Evolutionary conservation across 2,797 vertebrate species (phyloP).

Genomic region (Acrossocheilus wenchowensis): DNA sequence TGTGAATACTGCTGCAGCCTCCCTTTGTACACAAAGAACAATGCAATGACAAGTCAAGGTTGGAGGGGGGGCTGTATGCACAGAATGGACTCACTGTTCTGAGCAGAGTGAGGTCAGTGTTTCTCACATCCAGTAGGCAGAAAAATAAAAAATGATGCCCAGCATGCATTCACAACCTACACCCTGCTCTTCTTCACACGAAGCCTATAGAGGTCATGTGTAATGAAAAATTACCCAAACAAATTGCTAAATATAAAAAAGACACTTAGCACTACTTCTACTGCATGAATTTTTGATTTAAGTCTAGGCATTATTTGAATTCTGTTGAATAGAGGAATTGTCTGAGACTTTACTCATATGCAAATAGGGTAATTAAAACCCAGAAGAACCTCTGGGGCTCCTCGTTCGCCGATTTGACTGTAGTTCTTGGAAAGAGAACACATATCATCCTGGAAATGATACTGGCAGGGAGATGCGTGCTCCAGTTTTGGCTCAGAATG

Average conservation of each 20-base stretch:
- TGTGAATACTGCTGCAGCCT: background rate
- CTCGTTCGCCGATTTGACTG: constrained; percentile 1
- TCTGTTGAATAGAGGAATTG: background rate
- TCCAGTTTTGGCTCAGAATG: constrained; percentile 42
- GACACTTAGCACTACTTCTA: background rate
- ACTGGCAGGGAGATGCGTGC: constrained; percentile 7
- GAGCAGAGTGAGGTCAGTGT: constrained; percentile 48
- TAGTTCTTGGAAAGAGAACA: constrained; percentile 53
- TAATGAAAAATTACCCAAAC: background rate
- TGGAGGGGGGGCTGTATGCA: constrained; percentile 23
- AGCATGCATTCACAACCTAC: constrained; percentile 16
- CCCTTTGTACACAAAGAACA: constrained; percentile 47
- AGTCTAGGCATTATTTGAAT: background rate
- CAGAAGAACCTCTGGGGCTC: background rate
- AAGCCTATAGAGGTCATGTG: background rate
- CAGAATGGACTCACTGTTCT: constrained; percentile 56
- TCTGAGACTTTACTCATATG: background rate
- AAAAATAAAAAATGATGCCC: constrained; percentile 19
- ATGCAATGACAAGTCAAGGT: constrained; percentile 46
- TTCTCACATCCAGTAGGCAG: constrained; percentile 33
- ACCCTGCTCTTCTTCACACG: constrained; percentile 6
- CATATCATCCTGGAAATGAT: constrained; percentile 12
- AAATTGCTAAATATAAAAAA: background rate
- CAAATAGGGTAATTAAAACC: constrained; percentile 26
- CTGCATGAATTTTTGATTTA: background rate